Evolutionary conservation across 2,888 invertebrate genomes (phyloP).

Genomic region (Troides aeacus): DNA sequence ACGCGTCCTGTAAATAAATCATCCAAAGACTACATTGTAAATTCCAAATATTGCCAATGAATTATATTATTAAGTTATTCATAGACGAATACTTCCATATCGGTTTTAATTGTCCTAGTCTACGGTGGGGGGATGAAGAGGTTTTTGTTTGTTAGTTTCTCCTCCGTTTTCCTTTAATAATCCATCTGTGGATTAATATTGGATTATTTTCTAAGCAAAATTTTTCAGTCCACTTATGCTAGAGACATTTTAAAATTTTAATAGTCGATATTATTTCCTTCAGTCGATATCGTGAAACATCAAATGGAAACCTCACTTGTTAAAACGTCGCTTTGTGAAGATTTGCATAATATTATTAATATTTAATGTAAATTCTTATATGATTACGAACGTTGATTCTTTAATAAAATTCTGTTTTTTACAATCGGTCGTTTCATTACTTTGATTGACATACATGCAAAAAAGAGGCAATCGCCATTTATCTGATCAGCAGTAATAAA

Average conservation of each 20-base stretch:
- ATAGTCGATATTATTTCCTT: too few species aligned
- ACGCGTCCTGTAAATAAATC: conserved; percentile 39
- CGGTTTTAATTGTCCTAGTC: conserved; percentile 34
- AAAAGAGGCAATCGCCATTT: too few species aligned
- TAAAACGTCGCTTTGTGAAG: conserved; percentile 22
- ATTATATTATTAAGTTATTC: conserved; percentile 34
- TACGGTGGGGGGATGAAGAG: conserved; percentile 8
- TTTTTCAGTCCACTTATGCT: too few species aligned
- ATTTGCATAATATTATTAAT: conserved; percentile 30
- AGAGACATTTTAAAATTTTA: too few species aligned
- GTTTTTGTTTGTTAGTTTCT: conserved; percentile 9
- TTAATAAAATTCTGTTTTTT: conserved; percentile 35
- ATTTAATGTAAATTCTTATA: conserved; percentile 43
- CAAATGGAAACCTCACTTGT: conserved; percentile 13
- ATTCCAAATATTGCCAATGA: conserved; percentile 59
- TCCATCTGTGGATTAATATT: too few species aligned
- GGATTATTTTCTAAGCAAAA: too few species aligned
- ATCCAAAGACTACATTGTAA: conserved; percentile 44
- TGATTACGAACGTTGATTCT: conserved; percentile 43
- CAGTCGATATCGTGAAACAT: too few species aligned
- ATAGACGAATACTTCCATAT: conserved; percentile 64
- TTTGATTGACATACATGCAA: neutral
- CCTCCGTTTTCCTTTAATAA: too few species aligned
- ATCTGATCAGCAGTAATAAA: too few species aligned
- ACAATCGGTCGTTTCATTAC: conserved; percentile 21